Evolutionary conservation across 2,113 vertebrate species (phyloP).

Genomic region (Athene cunicularia): DNA sequence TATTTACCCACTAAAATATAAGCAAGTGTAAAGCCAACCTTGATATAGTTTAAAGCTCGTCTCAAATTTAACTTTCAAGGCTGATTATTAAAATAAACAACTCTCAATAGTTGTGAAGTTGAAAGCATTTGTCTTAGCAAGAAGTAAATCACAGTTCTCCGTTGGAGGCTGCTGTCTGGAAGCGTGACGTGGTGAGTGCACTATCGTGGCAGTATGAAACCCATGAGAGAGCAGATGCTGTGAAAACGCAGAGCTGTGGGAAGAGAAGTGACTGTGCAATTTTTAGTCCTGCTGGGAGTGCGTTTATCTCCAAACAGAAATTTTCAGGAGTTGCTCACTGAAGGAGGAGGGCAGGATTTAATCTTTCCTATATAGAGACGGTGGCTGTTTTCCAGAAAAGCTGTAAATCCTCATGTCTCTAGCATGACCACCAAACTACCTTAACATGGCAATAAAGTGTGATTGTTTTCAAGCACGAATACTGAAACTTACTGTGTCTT

Average conservation of each 20-base stretch:
- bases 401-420: not conserved
- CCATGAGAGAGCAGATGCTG: not conserved
- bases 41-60: not conserved
- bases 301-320: not conserved
- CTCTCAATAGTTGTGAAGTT: not conserved
- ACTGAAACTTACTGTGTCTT: not conserved
- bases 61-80: conserved; percentile 27
- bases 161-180: not conserved
- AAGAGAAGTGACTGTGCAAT: not conserved
- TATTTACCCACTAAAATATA: conserved; percentile 19
- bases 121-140: not conserved
- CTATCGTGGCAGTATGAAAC: not conserved
- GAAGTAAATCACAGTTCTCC: not conserved
- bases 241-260: not conserved
- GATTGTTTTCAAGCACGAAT: not conserved
- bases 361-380: not conserved
- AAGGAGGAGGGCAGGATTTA: not conserved
- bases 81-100: conserved; percentile 4
- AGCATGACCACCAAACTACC: not conserved
- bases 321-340: not conserved
- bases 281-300: not conserved
- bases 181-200: not conserved
- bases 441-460: conserved; percentile 15
- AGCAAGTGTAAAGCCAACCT: not conserved
- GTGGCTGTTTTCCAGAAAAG: not conserved